phyloP scores from a whole-genome alignment of 2,888 invertebrate genomes.

The Choreutis nemorana region DNA sequence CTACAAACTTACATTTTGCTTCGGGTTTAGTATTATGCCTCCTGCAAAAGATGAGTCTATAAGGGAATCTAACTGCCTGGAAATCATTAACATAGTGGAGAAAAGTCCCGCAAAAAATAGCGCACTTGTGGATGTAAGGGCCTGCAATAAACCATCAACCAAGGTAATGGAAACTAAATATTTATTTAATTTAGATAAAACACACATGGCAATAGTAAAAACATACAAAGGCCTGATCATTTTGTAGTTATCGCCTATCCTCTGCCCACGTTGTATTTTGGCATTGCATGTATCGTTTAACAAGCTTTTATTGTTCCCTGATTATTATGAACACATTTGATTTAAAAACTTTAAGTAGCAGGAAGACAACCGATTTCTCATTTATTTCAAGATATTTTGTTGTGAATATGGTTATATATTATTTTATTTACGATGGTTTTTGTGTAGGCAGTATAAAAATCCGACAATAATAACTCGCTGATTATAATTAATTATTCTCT shows the following conservation, averaged over 20 bases:
- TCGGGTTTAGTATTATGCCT: conserved; percentile 60
- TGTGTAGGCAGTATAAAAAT: too few species aligned
- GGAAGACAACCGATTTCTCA: conserved; percentile 7
- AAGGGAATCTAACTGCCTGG: conserved; percentile 54
- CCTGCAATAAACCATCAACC: conserved; percentile 72
- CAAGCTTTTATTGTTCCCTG: too few species aligned
- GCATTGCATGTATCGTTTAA: too few species aligned
- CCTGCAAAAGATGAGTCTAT: conserved; percentile 59
- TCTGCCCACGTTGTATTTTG: too few species aligned
- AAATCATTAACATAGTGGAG: conserved; percentile 51
- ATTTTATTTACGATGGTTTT: conserved; percentile 1
- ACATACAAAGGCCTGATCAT: too few species aligned
- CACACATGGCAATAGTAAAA: too few species aligned
- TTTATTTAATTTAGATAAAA: background rate
- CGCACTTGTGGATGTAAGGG: conserved; percentile 69
- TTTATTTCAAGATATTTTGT: conserved; percentile 7
- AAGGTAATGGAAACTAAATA: conserved; percentile 55
- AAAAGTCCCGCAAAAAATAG: conserved; percentile 58
- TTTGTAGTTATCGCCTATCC: too few species aligned
- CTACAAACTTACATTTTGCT: conserved; percentile 10
- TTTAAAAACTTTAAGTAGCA: conserved; percentile 2
- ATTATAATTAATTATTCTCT: conserved; percentile 6
- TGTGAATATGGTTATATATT: conserved; percentile 5
- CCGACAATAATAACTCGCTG: too few species aligned
- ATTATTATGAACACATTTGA: too few species aligned